A percentile compares a stretch with the other conserved stretches of the same genome.
Evolutionary conservation across 2,113 vertebrate genomes (phyloP).

Genomic region (Vombatus ursinus): DNA sequence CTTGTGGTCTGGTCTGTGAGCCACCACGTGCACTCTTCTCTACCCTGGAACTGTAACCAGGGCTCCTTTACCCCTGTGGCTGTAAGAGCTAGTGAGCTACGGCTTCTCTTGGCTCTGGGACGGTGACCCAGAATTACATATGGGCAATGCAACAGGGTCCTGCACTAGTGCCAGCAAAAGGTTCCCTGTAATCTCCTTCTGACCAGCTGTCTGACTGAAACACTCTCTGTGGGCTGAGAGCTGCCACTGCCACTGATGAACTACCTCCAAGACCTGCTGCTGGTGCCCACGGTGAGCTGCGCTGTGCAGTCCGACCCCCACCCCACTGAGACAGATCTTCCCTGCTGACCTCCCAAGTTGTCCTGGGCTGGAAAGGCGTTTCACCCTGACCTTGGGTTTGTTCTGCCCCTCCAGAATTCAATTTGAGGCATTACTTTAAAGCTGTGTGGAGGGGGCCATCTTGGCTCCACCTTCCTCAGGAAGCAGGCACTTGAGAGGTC

Average conservation of each 20-base stretch:
- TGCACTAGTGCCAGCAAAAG: background rate
- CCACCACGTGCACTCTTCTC: background rate
- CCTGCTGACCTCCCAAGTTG: background rate
- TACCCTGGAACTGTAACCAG: background rate
- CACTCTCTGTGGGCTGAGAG: background rate
- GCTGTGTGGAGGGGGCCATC: background rate
- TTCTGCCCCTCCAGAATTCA: background rate
- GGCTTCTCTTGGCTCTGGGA: background rate
- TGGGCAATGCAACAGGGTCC: background rate
- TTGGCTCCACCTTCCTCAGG: background rate
- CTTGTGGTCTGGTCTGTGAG: no score
- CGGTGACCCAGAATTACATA: background rate
- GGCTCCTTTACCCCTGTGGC: background rate
- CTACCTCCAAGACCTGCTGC: no score
- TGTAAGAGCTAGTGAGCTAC: background rate
- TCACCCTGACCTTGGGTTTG: background rate
- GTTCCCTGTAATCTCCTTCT: background rate
- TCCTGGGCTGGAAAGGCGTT: no score
- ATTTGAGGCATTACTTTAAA: background rate
- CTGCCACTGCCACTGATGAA: no score
- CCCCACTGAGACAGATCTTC: no score
- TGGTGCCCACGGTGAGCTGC: no score
- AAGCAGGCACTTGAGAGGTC: background rate
- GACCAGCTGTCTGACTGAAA: no score
- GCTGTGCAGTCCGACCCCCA: no score